Evolutionary conservation across 2,797 vertebrate genomes (phyloP), one percentile per base, ranked within the genome.

Genomic region (Xenentodon cancila): DNA sequence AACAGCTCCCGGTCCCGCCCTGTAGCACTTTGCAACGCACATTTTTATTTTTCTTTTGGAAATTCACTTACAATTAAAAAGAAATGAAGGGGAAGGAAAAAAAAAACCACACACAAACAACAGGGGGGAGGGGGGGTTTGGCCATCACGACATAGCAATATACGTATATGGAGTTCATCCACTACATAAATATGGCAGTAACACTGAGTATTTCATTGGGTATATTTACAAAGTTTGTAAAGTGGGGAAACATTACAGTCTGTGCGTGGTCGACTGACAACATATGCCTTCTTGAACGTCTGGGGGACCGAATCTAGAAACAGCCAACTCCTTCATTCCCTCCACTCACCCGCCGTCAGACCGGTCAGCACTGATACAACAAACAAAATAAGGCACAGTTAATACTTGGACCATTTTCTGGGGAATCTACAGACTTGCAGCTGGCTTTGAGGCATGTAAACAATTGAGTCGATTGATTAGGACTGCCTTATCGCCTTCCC

Each of bases 311-410:
- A 92, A 75, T 80, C 65, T 89, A 54, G 53, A 61, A 58, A 89
- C 89, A 93, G 84, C 91, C 87, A 81, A 87, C 85, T 7, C 70
- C 67, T 7, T 69, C 67, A 73, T 18, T 43, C 64, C 69, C 60
- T 68, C 62, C 63, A 6, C 67, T 63, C 50, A 43, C 77, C 64
- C 64, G 73, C 77, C 49, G 75, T 77, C 56, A 30, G 61, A 93
- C 90, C 91, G 92, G 93, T 93, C 94, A 93, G 94, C 93, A 95
- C 92, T 92, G 93, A 89, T 79, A 85, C 87, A 70, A 90, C 88
- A 93, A 95, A 92, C 90, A 81, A 97, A 97, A 97, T 99, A 99
- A 99, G 97, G 97, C 97, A 99, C 97, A 92, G 95, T 95, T 95
- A 96, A 96, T 94, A 95, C 92, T 92, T 91, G 89, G 91, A 91